Conservation (phyloP, 2,113 vertebrate genomes). For the Phrynosoma platyrhinos region DNA sequence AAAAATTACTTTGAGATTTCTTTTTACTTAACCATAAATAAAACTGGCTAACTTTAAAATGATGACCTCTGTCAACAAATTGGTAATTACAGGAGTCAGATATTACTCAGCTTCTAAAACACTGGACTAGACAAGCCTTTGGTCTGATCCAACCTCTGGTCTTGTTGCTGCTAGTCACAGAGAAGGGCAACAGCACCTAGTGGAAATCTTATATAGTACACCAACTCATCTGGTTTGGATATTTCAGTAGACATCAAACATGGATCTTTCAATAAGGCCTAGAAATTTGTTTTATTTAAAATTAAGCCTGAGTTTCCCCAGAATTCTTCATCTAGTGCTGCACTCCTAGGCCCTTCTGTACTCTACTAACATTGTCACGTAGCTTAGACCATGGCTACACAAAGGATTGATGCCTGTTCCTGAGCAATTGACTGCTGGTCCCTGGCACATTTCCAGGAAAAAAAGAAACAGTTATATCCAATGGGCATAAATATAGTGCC, state of each 20-base stretch:
- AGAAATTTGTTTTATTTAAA: neutral
- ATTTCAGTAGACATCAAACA: neutral
- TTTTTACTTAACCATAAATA: neutral
- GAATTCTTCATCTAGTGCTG: neutral
- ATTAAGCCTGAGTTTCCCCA: neutral
- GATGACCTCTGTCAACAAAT: neutral
- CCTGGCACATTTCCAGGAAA: too few species aligned
- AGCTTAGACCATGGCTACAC: neutral
- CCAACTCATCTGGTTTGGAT: neutral
- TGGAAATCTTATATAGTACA: neutral
- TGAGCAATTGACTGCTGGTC: too few species aligned
- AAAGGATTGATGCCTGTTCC: too few species aligned
- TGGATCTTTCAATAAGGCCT: neutral
- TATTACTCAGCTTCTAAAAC: neutral
- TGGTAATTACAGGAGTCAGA: neutral
- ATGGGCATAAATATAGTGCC: too few species aligned
- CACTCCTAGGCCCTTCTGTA: neutral
- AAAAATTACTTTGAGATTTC: constrained; percentile 5
- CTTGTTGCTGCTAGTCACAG: neutral
- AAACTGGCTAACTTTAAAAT: neutral
- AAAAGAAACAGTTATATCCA: too few species aligned
- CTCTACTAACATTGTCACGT: neutral
- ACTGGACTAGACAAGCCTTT: neutral
- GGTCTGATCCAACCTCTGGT: neutral
- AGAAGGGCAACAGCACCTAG: too few species aligned